Evolutionary conservation across 1,140 invertebrate species (phyloP), one percentile per base, ranked within the genome.

Genomic region (Hormaphis cornu): DNA sequence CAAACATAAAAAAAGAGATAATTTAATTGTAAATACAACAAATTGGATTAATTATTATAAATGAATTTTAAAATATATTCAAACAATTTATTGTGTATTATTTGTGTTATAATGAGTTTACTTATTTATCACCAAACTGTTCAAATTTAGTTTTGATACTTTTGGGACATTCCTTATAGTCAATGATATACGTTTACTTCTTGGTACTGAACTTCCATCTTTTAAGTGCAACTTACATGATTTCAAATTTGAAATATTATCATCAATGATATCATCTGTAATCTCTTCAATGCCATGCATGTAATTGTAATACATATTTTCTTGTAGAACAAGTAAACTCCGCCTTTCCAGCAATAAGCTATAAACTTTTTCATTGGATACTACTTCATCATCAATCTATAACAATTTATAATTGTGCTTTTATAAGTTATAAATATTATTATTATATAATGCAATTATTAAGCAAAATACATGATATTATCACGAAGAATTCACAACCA

Each of bases 91-190:
- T 48, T 63, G 44, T 66, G 50, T 12, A 35, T 50, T 46, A n/a
- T 35, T 33, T 33, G 44, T 66, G 28, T 48, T 66, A 42, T 44
- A 7, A 44, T n/a, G n/a, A 44, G 18, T 63, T 56, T 48, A 48
- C 20, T 50, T 69, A 54, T 69, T 54, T 16, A 42, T 20, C 0
- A 33, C 71, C 74, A 53, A 78, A 80, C 71, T 66, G 73, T 53
- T 70, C 14, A 69, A 69, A 35, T 52, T 69, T 76, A 88, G 82
- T 84, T 90, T 93, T 73, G 85, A 83, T 58, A 89, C 89, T 82
- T 93, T 95, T 69, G 92, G 91, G 9, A 97, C 93, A 84, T 94
- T 86, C 77, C 95, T 84, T 71, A 98, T 95, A 42, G 95, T 98
- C 35, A 98, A 79, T 7, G 95, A 98, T 72, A 97, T 80, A 76